These are phyloP conservation scores for Heterotilapia buettikoferi DNA, from an alignment of 2,113 vertebrate genomes.

Conservation along the genomic window DNA sequence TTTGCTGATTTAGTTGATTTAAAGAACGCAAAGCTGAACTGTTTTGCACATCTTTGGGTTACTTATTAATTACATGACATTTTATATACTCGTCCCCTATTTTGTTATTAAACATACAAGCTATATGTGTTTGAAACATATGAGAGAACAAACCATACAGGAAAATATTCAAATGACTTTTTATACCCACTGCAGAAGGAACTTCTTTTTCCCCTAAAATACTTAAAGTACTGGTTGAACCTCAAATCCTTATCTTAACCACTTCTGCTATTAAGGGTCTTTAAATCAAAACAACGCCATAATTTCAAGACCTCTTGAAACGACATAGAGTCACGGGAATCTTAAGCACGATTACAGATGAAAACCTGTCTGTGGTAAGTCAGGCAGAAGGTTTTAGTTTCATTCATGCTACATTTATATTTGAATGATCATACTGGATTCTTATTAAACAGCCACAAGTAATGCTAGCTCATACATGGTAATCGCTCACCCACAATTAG, in stretches of 20 bases:
- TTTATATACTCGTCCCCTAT: background rate
- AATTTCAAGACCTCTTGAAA: background rate
- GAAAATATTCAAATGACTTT: background rate
- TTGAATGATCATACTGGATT: background rate
- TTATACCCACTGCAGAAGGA: background rate
- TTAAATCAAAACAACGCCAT: background rate
- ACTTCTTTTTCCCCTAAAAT: fast-evolving
- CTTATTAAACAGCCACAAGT: background rate
- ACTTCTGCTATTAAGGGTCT: background rate
- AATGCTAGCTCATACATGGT: background rate
- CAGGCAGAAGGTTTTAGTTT: background rate
- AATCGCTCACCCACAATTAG: background rate
- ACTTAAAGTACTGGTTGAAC: background rate
- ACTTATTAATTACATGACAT: background rate
- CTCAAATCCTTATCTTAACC: background rate
- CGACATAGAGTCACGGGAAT: background rate
- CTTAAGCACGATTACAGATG: background rate
- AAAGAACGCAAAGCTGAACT: background rate
- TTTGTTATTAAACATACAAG: fast-evolving
- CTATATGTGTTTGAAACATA: background rate
- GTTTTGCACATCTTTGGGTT: background rate
- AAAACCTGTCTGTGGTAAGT: background rate
- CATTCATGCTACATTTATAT: background rate
- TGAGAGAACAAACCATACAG: background rate
- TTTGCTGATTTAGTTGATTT: background rate